Evolutionary conservation across 2,113 vertebrate species (phyloP).

Genomic region (Colaptes auratus): DNA sequence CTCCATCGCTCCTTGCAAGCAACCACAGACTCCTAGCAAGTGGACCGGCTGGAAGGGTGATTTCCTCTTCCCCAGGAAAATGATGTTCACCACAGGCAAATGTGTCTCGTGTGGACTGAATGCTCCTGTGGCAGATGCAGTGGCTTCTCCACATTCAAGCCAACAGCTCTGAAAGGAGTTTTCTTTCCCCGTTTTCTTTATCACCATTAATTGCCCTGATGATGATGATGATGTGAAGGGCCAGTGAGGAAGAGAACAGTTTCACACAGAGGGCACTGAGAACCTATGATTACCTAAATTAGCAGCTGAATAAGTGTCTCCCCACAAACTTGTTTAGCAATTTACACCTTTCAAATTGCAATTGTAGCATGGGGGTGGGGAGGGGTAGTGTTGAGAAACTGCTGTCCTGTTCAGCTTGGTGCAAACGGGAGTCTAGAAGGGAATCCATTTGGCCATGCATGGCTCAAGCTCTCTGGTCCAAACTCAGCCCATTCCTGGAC

Average conservation of each 20-base stretch:
- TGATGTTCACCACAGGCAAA: background rate
- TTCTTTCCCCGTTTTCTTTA: background rate
- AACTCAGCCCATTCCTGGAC: background rate
- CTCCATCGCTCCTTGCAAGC: background rate
- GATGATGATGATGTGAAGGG: background rate
- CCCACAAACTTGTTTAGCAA: background rate
- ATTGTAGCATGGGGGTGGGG: background rate
- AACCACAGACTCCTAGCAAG: background rate
- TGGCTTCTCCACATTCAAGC: background rate
- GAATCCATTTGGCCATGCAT: background rate
- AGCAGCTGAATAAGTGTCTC: background rate
- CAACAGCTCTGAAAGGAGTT: background rate
- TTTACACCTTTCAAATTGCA: background rate
- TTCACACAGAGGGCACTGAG: background rate
- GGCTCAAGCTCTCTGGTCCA: background rate
- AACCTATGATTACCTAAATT: background rate
- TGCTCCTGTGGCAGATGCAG: background rate
- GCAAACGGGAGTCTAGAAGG: background rate
- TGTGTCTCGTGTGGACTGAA: background rate
- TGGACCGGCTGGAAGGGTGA: background rate
- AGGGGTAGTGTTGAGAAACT: background rate
- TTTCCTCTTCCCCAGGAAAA: background rate
- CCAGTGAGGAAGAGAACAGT: background rate
- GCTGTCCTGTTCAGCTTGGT: background rate
- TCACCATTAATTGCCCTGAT: background rate